A percentile compares a stretch with the other conserved stretches of the same genome.
Conservation (phyloP, 1,140 invertebrate genomes). For the Dreissena polymorpha region DNA sequence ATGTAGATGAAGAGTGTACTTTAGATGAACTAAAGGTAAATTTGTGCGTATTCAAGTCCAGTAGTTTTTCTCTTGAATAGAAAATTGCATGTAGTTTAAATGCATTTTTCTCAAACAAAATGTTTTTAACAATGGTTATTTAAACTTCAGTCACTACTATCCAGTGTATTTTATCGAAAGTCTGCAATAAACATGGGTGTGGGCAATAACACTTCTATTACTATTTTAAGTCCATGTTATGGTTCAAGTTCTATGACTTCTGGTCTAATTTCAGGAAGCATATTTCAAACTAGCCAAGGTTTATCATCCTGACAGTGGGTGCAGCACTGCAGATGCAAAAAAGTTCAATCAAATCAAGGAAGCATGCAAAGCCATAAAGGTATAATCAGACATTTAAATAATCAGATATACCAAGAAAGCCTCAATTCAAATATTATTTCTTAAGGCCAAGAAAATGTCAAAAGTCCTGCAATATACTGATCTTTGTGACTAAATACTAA, state of each 20-base stretch:
- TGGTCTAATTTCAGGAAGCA: constrained; percentile 76
- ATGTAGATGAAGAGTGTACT: constrained; percentile 85
- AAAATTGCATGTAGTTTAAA: no score
- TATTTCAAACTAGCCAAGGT: constrained; percentile 89
- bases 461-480: not conserved
- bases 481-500: no score
- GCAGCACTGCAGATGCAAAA: constrained; percentile 83
- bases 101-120: no score
- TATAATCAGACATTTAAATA: constrained; percentile 29
- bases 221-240: no score
- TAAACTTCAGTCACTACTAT: no score
- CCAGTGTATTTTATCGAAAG: no score
- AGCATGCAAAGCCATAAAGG: constrained; percentile 82
- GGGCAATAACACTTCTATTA: no score
- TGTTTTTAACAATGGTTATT: no score
- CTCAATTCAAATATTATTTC: not conserved
- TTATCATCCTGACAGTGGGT: constrained; percentile 90
- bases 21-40: constrained; percentile 84
- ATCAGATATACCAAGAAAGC: not conserved
- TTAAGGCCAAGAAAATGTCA: not conserved
- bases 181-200: no score
- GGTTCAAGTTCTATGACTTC: no score
- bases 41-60: no score
- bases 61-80: no score
- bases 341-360: constrained; percentile 86